phyloP scores from a whole-genome alignment of 2,797 vertebrate species.

The Peromyscus aztecus region DNA sequence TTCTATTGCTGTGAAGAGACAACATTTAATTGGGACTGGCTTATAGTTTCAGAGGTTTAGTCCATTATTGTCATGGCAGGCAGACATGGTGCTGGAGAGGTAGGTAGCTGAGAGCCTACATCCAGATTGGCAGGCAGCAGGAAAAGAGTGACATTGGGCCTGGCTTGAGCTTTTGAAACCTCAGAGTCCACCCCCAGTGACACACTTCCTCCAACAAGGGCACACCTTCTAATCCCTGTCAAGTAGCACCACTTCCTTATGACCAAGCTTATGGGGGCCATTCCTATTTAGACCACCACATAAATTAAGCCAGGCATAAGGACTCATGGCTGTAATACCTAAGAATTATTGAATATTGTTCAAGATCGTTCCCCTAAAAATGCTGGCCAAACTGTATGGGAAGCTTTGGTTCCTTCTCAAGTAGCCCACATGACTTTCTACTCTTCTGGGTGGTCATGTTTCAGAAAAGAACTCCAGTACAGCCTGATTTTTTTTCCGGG shows the following conservation, averaged over 20 bases:
- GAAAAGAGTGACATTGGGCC: not conserved
- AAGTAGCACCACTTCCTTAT: not conserved
- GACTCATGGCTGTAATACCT: not conserved
- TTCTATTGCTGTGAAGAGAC: not conserved
- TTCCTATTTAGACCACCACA: not conserved
- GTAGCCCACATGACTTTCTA: not conserved
- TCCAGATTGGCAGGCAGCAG: not conserved
- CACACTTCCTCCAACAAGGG: not conserved
- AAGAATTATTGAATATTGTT: slow-evolving; percentile 1
- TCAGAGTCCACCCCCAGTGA: not conserved
- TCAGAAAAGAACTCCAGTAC: slow-evolving; percentile 25
- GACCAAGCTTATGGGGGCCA: not conserved
- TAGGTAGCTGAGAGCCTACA: not conserved
- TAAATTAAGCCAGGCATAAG: not conserved
- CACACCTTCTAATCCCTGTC: not conserved
- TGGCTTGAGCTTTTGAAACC: not conserved
- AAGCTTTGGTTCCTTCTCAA: not conserved
- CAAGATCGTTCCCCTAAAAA: slow-evolving; percentile 19
- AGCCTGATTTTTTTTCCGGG: not conserved
- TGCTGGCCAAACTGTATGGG: not conserved
- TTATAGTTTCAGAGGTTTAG: too few species aligned
- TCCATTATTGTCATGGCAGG: not conserved
- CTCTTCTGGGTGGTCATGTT: not conserved
- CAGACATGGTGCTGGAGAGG: not conserved
- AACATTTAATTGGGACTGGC: not conserved